Evolutionary conservation across 2,113 vertebrate genomes (phyloP), one percentile per base, ranked within the genome.

Genomic region (Leiothrix lutea): DNA sequence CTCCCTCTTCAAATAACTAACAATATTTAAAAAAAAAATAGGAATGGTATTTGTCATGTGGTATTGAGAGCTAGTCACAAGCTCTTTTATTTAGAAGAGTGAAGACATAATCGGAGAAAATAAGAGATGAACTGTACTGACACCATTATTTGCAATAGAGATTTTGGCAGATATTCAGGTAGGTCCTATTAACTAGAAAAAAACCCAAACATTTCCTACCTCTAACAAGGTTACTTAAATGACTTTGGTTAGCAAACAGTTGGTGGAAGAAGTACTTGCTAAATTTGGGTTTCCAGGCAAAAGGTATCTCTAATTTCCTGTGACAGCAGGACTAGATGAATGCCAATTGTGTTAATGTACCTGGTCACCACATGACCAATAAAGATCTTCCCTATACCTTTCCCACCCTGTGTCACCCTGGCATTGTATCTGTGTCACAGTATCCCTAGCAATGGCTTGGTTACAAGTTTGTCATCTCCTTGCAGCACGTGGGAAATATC

Each of bases 401-500:
- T 73, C 21, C 45, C 56, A 48, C 6, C 15, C 22, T 0, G 0
- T 64, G 44, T 19, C 51, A 53, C 9, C 11, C 24, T 31, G 26
- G 21, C 23, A 53, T 44, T 1, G 0, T 5, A 8, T 28, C 36
- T 61, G 15, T 73, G 45, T 10, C 64, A 57, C n/a, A 65, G 13
- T 6, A 60, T 6, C 23, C 23, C 47, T n/a, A 65, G 18, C 48
- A 81, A 69, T 58, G 65, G 6, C 31, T 45, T 69, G 25, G 8
- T 40, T 75, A n/a, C 53, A 75, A 53, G 11, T 23, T 38, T 51
- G 19, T 57, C 20, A 20, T 31, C 44, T 92, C 26, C 36, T 85
- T 74, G n/a, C 26, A 80, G 28, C 31, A 42, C 4, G 9, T 4
- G 22, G 26, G 24, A 53, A 54, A 66, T 12, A 1, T 22, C 6